These are phyloP conservation scores for Myxocyprinus asiaticus DNA, from an alignment of 2,113 vertebrate genomes.

Conservation along the genomic window DNA sequence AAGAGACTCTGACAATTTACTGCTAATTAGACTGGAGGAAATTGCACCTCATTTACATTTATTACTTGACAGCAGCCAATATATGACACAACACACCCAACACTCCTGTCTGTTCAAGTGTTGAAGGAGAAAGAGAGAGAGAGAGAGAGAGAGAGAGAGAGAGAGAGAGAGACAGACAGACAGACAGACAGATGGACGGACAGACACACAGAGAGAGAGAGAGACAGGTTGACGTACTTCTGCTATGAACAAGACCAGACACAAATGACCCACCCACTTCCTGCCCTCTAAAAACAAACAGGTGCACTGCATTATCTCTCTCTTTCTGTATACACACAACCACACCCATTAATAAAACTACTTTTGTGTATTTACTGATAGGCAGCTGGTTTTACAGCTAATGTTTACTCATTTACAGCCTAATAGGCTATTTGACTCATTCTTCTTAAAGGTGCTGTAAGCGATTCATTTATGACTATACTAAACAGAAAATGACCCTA, in stretches of 20 bases:
- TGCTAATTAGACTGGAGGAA: slow-evolving; percentile 75
- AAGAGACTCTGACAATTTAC: slow-evolving; percentile 68
- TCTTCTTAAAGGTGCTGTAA: no score
- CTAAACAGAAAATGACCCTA: no score
- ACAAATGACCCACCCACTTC: slow-evolving; percentile 2
- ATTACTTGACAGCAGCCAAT: slow-evolving; percentile 63
- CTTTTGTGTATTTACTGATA: not conserved
- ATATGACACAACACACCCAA: slow-evolving; percentile 61
- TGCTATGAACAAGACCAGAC: slow-evolving; percentile 2
- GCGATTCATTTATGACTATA: no score
- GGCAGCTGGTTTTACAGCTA: no score
- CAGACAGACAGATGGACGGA: not conserved
- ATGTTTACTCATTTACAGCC: no score
- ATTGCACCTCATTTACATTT: slow-evolving; percentile 76
- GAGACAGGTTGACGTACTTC: slow-evolving; percentile 4
- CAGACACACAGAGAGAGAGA: slow-evolving; percentile 3
- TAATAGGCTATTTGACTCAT: no score
- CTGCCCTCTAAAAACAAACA: slow-evolving; percentile 16
- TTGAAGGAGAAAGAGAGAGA: slow-evolving; percentile 55
- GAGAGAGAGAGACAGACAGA: not conserved
- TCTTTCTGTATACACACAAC: not conserved
- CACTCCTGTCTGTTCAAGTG: slow-evolving; percentile 61
- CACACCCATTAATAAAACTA: not conserved
- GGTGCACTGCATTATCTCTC: slow-evolving; percentile 23
- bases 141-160: slow-evolving; percentile 36